phyloP scores from a whole-genome alignment of 1,140 invertebrate species.

The Drosophila parvula region DNA sequence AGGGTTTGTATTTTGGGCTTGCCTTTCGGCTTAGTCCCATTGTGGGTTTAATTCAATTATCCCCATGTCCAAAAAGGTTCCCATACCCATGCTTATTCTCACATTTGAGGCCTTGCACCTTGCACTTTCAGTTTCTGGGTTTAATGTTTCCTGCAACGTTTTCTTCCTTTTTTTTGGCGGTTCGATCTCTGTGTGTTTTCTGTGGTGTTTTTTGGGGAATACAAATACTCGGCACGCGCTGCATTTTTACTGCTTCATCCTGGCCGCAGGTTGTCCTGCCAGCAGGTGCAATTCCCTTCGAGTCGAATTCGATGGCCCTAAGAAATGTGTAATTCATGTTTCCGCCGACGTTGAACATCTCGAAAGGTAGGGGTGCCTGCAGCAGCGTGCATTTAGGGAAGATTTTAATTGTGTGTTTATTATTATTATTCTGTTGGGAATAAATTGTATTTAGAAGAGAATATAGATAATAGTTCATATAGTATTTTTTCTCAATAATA shows the following conservation, averaged over 20 bases:
- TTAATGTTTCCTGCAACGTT: constrained; percentile 42
- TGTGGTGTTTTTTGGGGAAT: constrained; percentile 41
- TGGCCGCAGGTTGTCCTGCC: constrained; percentile 51
- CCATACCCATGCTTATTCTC: constrained; percentile 45
- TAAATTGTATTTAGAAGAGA: not conserved
- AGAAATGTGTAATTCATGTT: constrained; percentile 79
- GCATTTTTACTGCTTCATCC: constrained; percentile 81
- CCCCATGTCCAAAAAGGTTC: constrained; percentile 17
- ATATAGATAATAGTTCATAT: too few species aligned
- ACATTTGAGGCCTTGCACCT: constrained; percentile 64
- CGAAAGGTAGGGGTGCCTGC: not conserved
- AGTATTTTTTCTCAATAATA: too few species aligned
- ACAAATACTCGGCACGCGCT: constrained; percentile 66
- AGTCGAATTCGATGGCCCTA: constrained; percentile 51
- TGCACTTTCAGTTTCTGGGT: constrained; percentile 60
- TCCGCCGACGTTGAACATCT: constrained; percentile 37
- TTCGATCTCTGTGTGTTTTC: constrained; percentile 13
- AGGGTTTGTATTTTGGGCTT: constrained; percentile 35
- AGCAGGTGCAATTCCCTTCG: constrained; percentile 67
- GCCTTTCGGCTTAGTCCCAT: constrained; percentile 46
- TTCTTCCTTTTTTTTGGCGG: constrained; percentile 34
- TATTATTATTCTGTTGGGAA: constrained; percentile 5
- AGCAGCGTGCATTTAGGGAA: constrained; percentile 6
- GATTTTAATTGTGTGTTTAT: constrained; percentile 44
- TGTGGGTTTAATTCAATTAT: constrained; percentile 65